Evolutionary conservation across 1,140 invertebrate species (phyloP).

Genomic region (Macrotrachela quadricornifera): DNA sequence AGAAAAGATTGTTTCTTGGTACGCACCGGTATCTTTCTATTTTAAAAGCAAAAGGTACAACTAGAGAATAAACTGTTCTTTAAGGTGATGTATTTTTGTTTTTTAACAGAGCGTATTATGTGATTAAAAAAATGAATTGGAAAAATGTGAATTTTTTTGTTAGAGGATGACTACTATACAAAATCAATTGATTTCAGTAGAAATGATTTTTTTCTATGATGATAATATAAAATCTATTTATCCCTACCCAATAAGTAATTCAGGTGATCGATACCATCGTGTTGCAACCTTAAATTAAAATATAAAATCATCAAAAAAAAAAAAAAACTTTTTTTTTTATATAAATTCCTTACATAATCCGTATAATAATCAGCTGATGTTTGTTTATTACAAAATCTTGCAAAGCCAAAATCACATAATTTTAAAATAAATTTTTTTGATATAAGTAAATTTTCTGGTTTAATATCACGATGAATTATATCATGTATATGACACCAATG

Average conservation of each 20-base stretch:
- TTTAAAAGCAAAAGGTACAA: no score
- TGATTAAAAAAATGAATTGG: no score
- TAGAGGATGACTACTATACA: neutral
- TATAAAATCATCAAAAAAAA: constrained; percentile 9
- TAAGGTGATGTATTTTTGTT: no score
- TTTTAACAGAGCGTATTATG: no score
- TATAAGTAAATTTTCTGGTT: constrained; percentile 62
- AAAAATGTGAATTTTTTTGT: no score
- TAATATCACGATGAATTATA: constrained; percentile 72
- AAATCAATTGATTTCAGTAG: neutral
- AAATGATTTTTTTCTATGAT: neutral
- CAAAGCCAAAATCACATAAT: constrained; percentile 69
- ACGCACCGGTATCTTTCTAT: no score
- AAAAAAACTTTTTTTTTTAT: constrained; percentile 15
- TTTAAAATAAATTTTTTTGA: constrained; percentile 35
- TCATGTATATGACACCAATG: constrained; percentile 33
- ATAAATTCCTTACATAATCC: constrained; percentile 27
- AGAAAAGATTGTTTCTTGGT: no score
- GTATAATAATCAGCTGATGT: neutral
- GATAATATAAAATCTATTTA: neutral
- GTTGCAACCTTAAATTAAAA: constrained; percentile 8
- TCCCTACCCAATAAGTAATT: constrained; percentile 2
- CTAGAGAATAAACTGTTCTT: no score
- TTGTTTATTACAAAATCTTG: constrained; percentile 28
- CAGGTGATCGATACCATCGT: constrained; percentile 3